These are phyloP conservation scores for Megaceryle torquata DNA, from an alignment of 2,113 vertebrate genomes.

Conservation along the genomic window DNA sequence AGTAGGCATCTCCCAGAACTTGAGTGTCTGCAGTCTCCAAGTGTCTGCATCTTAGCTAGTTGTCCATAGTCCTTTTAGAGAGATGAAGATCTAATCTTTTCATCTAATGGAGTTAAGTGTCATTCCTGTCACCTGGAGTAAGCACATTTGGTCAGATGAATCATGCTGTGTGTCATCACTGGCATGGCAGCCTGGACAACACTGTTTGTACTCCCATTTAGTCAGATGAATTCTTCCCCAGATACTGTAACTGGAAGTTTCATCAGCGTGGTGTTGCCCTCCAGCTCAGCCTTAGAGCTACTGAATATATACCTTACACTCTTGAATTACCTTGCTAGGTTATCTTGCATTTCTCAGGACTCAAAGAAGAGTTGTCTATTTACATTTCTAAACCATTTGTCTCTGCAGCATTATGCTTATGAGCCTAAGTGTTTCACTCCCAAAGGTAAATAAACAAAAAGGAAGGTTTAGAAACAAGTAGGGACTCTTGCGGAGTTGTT, in stretches of 20 bases:
- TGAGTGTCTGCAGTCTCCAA: not conserved
- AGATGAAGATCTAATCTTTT: not conserved
- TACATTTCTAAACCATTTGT: conserved; percentile 21
- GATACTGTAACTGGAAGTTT: not conserved
- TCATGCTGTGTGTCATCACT: not conserved
- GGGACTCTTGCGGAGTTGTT: conserved; percentile 15
- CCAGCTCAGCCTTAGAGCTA: not conserved
- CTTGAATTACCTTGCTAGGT: not conserved
- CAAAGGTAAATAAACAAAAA: conserved; percentile 21
- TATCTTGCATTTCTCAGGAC: not conserved
- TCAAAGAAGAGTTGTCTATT: not conserved
- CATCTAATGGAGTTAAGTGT: not conserved
- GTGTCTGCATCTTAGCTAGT: not conserved
- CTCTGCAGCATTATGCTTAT: not conserved
- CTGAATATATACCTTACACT: not conserved
- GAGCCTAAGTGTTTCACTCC: not conserved
- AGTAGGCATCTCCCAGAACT: not conserved
- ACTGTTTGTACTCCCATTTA: not conserved
- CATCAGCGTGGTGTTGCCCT: not conserved
- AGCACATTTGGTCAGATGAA: not conserved
- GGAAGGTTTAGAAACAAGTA: not conserved
- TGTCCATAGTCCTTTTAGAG: fast-evolving
- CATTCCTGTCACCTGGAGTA: not conserved
- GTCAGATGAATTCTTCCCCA: not conserved
- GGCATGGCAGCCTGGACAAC: not conserved